These are phyloP conservation scores for Folsomia candida DNA, from an alignment of 2,888 invertebrate species.

Conservation along the genomic window DNA sequence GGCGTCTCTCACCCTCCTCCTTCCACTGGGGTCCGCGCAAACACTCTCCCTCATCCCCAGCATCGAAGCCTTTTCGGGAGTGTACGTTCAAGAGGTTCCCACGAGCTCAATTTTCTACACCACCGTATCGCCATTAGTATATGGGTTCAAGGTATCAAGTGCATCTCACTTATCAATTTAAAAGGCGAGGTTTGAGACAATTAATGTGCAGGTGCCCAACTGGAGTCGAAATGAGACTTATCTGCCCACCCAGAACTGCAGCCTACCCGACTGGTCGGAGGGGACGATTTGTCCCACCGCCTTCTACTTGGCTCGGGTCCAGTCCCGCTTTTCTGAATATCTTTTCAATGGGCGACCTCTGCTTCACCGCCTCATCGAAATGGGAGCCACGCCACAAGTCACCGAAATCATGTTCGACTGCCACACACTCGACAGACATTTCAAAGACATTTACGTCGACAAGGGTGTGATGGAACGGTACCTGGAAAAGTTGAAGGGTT, in stretches of 20 bases:
- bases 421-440: constrained; percentile 26
- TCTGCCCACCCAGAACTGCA: neutral
- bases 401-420: constrained; percentile 32
- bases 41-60: neutral
- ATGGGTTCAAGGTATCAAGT: constrained; percentile 17
- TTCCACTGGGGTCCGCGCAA: neutral
- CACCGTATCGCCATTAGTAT: constrained; percentile 17
- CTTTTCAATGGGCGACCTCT: constrained; percentile 27
- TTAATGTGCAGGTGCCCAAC: neutral
- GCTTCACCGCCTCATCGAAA: constrained; percentile 19
- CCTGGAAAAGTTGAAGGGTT: constrained; percentile 19
- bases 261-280: neutral
- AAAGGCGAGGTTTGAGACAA: no score
- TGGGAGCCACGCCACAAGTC: constrained; percentile 22
- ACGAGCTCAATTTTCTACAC: constrained; percentile 10
- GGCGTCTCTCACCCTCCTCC: no score
- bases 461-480: constrained; percentile 24
- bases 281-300: constrained; percentile 28
- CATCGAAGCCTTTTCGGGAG: neutral
- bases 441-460: constrained; percentile 28
- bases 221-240: constrained; percentile 6
- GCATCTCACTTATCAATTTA: no score
- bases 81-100: constrained; percentile 1
- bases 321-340: constrained; percentile 25
- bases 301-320: constrained; percentile 19